Evolutionary conservation across 2,113 vertebrate genomes (phyloP).

Genomic region (Phocoena sinus): DNA sequence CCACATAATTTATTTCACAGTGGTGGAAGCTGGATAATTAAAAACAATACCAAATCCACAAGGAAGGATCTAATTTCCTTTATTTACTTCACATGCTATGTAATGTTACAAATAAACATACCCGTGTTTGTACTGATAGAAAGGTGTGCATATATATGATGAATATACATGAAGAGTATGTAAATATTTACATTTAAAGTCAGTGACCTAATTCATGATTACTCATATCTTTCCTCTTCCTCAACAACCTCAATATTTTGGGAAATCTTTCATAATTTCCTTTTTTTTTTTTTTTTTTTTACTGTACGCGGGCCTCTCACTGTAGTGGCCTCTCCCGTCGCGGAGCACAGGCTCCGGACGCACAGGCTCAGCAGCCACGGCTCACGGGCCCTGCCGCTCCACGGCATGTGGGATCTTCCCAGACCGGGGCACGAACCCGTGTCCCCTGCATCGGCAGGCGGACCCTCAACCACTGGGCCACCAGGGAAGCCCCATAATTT

Average conservation of each 20-base stretch:
- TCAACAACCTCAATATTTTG: conserved; percentile 64
- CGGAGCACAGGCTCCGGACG: no score
- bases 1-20: conserved; percentile 21
- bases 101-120: background rate
- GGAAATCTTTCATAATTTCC: conserved; percentile 66
- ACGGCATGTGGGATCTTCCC: no score
- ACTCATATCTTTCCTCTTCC: background rate
- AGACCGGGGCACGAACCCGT: no score
- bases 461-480: no score
- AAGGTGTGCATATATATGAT: background rate
- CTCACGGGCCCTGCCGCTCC: no score
- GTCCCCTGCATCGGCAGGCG: no score
- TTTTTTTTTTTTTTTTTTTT: no score
- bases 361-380: no score
- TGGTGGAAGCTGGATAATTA: background rate
- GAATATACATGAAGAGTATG: background rate
- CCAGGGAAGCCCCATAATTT: conserved; percentile 16
- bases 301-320: no score
- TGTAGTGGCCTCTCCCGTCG: no score
- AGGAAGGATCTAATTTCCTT: background rate
- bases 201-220: background rate
- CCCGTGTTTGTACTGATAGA: background rate
- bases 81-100: background rate
- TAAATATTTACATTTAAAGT: conserved; percentile 21
- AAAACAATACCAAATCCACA: background rate